Percentiles rank a stretch among this genome's conserved stretches.
Evolutionary conservation across 1,140 invertebrate species (phyloP).

Genomic region (Philaenus spumarius): DNA sequence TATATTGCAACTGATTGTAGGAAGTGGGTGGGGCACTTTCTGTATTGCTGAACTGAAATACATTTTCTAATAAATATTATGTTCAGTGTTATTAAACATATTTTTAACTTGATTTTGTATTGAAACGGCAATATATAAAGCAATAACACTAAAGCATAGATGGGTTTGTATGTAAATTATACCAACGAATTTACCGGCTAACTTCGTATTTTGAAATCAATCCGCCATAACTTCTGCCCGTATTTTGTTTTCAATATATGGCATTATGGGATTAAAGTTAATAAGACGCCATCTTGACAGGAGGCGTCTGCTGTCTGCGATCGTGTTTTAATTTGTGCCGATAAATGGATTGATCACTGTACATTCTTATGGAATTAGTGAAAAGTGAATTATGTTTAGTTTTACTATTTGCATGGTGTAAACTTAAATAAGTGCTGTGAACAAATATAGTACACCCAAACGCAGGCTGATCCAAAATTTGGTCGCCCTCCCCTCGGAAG

Average conservation of each 20-base stretch:
- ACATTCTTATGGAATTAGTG: conserved; percentile 11
- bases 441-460: conserved; percentile 11
- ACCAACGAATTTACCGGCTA: too few relatives aligned
- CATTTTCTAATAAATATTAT: too few relatives aligned
- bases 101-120: too few relatives aligned
- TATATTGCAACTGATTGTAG: too few relatives aligned
- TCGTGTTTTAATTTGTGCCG: conserved; percentile 18
- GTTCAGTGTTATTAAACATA: too few relatives aligned
- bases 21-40: too few relatives aligned
- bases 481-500: conserved; percentile 25
- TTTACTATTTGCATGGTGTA: neutral
- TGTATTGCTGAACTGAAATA: too few relatives aligned
- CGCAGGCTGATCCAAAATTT: conserved; percentile 17
- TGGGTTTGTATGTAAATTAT: too few relatives aligned
- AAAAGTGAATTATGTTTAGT: conserved; percentile 8
- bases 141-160: too few relatives aligned
- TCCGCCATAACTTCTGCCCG: neutral
- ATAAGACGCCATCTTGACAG: conserved; percentile 28
- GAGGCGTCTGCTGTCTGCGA: conserved; percentile 27
- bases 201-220: too few relatives aligned
- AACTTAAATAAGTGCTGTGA: conserved; percentile 3
- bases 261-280: conserved; percentile 21
- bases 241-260: conserved; percentile 23
- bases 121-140: too few relatives aligned
- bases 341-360: conserved; percentile 11